phyloP scores from a whole-genome alignment of 2,888 invertebrate genomes.

The Cosmopolites sordidus region DNA sequence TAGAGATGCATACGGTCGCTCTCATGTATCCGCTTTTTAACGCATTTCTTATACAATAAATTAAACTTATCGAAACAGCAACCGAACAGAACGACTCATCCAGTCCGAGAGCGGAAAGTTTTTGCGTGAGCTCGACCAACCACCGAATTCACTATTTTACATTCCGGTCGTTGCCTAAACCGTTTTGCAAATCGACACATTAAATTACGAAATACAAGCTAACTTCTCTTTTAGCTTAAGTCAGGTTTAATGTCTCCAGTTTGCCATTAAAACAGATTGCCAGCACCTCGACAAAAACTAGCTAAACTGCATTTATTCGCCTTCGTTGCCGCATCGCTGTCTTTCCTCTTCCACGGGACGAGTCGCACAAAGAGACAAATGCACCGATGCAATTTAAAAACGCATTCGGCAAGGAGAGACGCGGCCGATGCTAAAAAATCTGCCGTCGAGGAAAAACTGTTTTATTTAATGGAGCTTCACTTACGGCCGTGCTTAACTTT shows the following conservation, averaged over 20 bases:
- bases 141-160: background rate
- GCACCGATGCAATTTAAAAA: background rate
- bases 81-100: background rate
- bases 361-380: background rate
- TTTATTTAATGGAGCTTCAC: constrained; percentile 1
- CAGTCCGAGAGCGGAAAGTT: background rate
- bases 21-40: too few relatives aligned
- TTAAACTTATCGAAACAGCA: background rate
- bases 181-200: constrained; percentile 4
- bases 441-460: background rate
- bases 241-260: constrained; percentile 5
- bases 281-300: constrained; percentile 4
- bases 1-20: too few relatives aligned
- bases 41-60: too few relatives aligned
- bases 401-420: background rate
- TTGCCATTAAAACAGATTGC: constrained; percentile 6
- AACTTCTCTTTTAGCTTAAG: constrained; percentile 5
- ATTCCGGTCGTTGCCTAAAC: constrained; percentile 3
- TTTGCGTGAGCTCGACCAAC: background rate
- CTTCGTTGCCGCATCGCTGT: background rate
- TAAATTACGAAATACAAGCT: constrained; percentile 3
- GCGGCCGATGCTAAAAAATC: background rate
- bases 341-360: background rate
- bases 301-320: constrained; percentile 1
- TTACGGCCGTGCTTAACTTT: background rate